Evolutionary conservation across 2,797 vertebrate genomes (phyloP).

Genomic region (Phalanger gymnotis): DNA sequence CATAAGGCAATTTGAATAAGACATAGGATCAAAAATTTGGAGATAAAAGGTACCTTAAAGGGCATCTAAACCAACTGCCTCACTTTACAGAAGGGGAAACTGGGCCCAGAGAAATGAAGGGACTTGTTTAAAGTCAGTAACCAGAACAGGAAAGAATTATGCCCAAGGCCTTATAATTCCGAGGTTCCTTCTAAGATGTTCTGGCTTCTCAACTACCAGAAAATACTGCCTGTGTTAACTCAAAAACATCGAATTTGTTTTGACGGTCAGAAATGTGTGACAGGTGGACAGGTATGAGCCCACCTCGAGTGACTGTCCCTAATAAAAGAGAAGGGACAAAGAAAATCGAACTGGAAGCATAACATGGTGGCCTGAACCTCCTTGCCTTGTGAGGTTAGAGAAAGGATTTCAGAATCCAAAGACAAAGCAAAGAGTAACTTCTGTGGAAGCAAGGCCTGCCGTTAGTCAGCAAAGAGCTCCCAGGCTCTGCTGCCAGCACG

Average conservation of each 20-base stretch:
- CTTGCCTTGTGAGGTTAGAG: slow-evolving; percentile 69
- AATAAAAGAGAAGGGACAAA: not conserved
- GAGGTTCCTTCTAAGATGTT: not conserved
- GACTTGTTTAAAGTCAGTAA: not conserved
- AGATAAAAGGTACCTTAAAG: too few species aligned
- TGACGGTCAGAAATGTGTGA: not conserved
- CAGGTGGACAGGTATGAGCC: not conserved
- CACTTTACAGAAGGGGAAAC: not conserved
- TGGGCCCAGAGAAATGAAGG: not conserved
- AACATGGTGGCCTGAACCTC: slow-evolving; percentile 56
- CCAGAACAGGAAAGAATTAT: not conserved
- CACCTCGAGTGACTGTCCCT: not conserved
- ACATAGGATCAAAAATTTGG: not conserved
- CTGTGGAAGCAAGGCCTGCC: slow-evolving; percentile 56
- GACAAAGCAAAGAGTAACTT: slow-evolving; percentile 61
- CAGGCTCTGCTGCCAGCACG: slow-evolving; percentile 51
- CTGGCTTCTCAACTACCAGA: not conserved
- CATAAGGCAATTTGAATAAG: not conserved
- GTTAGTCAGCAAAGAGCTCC: slow-evolving; percentile 67
- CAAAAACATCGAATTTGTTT: not conserved
- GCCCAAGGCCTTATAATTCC: not conserved
- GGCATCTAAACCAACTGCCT: not conserved
- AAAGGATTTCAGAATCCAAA: slow-evolving; percentile 74
- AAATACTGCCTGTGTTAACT: not conserved
- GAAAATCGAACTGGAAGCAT: slow-evolving; percentile 14